These are phyloP conservation scores for Struthidea cinerea DNA, from an alignment of 2,113 vertebrate species.

Conservation along the genomic window DNA sequence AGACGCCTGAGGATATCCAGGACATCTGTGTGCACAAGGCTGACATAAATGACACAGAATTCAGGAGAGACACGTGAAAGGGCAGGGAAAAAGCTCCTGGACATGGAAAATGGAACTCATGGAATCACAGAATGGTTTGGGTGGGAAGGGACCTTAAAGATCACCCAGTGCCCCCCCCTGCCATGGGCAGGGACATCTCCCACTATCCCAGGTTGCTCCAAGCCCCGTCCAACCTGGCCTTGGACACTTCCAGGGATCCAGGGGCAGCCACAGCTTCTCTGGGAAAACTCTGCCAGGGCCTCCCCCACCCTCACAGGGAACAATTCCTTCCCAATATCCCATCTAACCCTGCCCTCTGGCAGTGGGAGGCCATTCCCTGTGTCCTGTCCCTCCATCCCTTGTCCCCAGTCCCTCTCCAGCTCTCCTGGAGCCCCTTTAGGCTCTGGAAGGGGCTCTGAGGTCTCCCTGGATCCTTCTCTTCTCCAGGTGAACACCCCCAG, in stretches of 20 bases:
- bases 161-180: rapidly evolving
- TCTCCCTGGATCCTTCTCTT: not conserved
- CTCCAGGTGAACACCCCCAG: not conserved
- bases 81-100: not conserved
- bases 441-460: not conserved
- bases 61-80: rapidly evolving
- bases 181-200: not conserved
- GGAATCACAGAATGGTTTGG: not conserved
- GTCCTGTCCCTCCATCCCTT: not conserved
- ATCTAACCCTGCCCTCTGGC: no score
- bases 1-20: not conserved
- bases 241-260: not conserved
- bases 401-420: not conserved
- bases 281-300: rapidly evolving
- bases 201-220: rapidly evolving
- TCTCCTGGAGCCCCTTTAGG: not conserved
- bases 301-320: rapidly evolving
- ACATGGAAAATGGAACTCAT: not conserved
- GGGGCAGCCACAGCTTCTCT: not conserved
- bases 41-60: not conserved
- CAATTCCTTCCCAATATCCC: not conserved
- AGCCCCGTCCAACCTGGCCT: rapidly evolving
- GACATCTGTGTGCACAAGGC: not conserved
- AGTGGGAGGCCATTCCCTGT: not conserved
- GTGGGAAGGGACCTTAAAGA: rapidly evolving